These are phyloP conservation scores for Pipa parva DNA, from an alignment of 2,113 vertebrate species.

Conservation along the genomic window DNA sequence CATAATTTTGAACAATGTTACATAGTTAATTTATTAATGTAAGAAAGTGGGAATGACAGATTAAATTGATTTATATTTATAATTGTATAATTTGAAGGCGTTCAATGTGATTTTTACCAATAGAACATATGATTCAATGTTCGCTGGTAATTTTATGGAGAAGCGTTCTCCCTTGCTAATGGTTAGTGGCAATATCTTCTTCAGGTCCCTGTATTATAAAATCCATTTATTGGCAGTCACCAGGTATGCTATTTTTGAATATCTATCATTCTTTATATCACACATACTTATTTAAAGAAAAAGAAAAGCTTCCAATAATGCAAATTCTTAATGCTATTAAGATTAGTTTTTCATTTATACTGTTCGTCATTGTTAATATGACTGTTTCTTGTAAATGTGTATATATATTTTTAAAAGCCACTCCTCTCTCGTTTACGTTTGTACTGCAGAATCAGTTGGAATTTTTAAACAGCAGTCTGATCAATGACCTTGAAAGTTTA, in stretches of 20 bases:
- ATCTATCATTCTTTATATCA: neutral
- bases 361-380: too few species aligned
- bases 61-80: conserved; percentile 74
- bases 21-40: conserved; percentile 84
- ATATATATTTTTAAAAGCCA: too few species aligned
- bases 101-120: conserved; percentile 66
- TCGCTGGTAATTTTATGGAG: conserved; percentile 40
- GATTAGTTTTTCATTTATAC: too few species aligned
- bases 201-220: conserved; percentile 48
- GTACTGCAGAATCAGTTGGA: too few species aligned
- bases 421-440: too few species aligned
- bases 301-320: neutral
- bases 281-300: too few species aligned
- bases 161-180: conserved; percentile 44
- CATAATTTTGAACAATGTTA: conserved; percentile 90
- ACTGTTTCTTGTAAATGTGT: too few species aligned
- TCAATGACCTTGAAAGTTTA: too few species aligned
- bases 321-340: too few species aligned
- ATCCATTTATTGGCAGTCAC: conserved; percentile 35
- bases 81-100: conserved; percentile 76
- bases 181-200: conserved; percentile 42
- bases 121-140: conserved; percentile 55
- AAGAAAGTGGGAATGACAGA: conserved; percentile 74
- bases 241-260: conserved; percentile 6
- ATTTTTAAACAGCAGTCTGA: too few species aligned